phyloP scores from a whole-genome alignment of 2,888 invertebrate species.

The Pterostichus madidus region DNA sequence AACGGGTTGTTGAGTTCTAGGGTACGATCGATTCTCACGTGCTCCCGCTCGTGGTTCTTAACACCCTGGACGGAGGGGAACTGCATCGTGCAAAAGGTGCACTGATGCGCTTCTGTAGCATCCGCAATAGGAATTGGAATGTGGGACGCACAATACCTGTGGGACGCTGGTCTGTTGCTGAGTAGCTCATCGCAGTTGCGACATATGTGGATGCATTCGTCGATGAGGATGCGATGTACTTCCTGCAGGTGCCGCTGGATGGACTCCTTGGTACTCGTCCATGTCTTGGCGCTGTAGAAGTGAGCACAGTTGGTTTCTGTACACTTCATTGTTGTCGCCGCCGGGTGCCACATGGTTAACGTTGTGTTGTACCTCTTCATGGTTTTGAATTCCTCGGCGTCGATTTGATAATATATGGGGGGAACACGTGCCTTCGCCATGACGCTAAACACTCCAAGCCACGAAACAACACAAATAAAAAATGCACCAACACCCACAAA shows the following conservation, averaged over 20 bases:
- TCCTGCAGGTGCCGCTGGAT: not conserved
- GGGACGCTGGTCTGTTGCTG: not conserved
- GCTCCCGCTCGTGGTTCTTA: not conserved
- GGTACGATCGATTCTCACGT: not conserved
- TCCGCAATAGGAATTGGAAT: not conserved
- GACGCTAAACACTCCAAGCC: no score
- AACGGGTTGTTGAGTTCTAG: not conserved
- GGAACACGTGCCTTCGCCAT: no score
- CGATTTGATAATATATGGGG: no score
- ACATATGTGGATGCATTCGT: not conserved
- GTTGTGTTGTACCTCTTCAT: no score
- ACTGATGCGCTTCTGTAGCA: not conserved
- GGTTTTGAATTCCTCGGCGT: no score
- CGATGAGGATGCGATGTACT: not conserved
- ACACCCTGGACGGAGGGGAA: not conserved
- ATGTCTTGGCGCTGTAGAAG: not conserved
- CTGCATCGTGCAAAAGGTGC: not conserved
- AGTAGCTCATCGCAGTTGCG: not conserved
- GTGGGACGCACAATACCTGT: not conserved
- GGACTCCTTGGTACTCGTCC: not conserved
- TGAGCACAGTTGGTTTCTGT: not conserved
- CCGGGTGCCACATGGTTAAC: not conserved
- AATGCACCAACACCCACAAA: no score
- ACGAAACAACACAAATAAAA: no score
- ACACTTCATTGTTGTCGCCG: not conserved